Evolutionary conservation across 2,797 vertebrate species (phyloP).

Genomic region (Sphenodon punctatus): DNA sequence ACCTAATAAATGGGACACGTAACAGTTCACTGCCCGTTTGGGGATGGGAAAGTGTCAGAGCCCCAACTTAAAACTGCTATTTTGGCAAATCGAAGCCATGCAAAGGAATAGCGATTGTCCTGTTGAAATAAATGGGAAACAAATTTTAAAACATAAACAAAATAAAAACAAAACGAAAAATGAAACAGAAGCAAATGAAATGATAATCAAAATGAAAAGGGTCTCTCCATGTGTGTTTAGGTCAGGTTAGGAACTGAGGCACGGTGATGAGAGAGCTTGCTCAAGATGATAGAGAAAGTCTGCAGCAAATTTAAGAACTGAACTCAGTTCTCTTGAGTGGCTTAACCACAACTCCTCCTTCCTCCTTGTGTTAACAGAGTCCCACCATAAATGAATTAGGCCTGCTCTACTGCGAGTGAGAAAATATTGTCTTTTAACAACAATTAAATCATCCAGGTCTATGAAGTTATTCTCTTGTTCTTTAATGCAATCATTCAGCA

Average conservation of each 20-base stretch:
- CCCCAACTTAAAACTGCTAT: no score
- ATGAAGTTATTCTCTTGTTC: background rate
- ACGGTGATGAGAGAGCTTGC: background rate
- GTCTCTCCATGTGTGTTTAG: no score
- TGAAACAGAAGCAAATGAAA: no score
- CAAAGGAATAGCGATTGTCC: no score
- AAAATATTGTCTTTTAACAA: background rate
- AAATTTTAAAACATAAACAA: no score
- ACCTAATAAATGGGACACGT: no score
- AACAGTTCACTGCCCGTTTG: no score
- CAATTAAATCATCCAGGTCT: background rate
- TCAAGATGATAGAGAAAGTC: background rate
- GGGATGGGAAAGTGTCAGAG: no score
- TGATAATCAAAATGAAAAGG: no score
- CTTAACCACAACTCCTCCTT: background rate
- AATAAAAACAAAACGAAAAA: no score
- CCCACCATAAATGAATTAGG: background rate
- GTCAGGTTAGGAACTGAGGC: background rate
- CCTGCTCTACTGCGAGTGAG: background rate
- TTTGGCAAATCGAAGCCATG: no score
- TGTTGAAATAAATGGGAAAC: no score
- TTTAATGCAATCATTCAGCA: fast-evolving
- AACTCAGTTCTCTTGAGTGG: background rate
- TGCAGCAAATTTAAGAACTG: background rate
- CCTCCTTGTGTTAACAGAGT: background rate